Conservation (phyloP, 2,797 vertebrate species). For the Diplodus sargus region DNA sequence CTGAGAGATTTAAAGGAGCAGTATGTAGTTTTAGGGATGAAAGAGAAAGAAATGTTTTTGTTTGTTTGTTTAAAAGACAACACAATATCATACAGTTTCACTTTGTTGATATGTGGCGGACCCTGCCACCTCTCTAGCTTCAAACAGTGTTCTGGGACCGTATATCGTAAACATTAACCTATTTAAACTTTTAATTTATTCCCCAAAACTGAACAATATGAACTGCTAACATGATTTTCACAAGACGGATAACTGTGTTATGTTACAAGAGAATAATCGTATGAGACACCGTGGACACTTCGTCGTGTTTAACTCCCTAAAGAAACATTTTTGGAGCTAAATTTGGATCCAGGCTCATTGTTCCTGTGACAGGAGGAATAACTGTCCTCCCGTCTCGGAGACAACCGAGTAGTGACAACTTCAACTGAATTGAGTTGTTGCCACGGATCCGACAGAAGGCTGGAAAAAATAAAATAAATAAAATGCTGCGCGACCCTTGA, state of each 20-base stretch:
- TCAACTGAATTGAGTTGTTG: constrained; percentile 5
- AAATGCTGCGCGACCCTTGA: constrained; percentile 1
- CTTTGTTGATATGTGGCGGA: too few species aligned
- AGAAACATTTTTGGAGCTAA: constrained; percentile 17
- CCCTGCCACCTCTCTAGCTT: too few species aligned
- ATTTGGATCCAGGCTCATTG: constrained; percentile 16
- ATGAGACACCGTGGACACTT: neutral
- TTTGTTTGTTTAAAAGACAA: too few species aligned
- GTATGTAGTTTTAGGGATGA: too few species aligned
- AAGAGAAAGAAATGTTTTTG: too few species aligned
- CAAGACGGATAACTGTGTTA: neutral
- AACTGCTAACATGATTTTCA: neutral
- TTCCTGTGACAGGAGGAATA: neutral
- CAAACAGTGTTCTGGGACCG: too few species aligned
- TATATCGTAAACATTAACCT: too few species aligned
- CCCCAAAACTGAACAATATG: neutral
- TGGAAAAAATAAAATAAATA: neutral
- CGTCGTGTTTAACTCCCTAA: neutral
- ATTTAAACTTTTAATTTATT: too few species aligned
- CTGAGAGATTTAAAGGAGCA: neutral
- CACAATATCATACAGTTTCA: too few species aligned
- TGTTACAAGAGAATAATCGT: neutral
- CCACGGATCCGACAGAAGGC: neutral
- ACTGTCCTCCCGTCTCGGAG: neutral
- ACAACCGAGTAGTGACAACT: neutral